Conservation (phyloP, 2,888 invertebrate species). For the Trichopoda pennipes region DNA sequence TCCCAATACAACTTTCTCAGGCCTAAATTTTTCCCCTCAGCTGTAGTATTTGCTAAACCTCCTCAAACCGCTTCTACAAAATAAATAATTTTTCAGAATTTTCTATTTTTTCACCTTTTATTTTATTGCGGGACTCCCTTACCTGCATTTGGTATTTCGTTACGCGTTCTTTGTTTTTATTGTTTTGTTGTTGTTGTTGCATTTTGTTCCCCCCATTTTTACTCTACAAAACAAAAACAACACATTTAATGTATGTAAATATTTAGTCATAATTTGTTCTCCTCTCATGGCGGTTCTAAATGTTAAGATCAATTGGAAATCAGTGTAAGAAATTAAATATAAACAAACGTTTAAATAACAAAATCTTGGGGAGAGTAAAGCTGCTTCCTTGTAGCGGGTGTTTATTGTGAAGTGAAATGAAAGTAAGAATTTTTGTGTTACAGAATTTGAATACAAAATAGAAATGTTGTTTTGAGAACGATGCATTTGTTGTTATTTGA, state of each 20-base stretch:
- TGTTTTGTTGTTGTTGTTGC: slow-evolving; percentile 19
- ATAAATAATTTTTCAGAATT: too few relatives aligned
- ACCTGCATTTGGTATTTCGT: slow-evolving; percentile 20
- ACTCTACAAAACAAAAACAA: slow-evolving; percentile 1
- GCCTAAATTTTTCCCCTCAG: too few relatives aligned
- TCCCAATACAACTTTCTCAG: too few relatives aligned
- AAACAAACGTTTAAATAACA: slow-evolving; percentile 12
- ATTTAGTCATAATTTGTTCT: slow-evolving; percentile 48
- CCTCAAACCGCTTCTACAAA: too few relatives aligned
- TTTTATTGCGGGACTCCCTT: background rate
- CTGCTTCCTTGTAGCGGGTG: too few relatives aligned
- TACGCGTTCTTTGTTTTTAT: slow-evolving; percentile 12
- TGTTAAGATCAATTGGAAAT: slow-evolving; percentile 16
- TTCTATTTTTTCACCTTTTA: too few relatives aligned
- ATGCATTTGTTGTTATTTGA: slow-evolving; percentile 23
- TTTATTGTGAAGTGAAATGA: background rate
- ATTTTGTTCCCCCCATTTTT: background rate
- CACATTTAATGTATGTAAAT: slow-evolving; percentile 49
- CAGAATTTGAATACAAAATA: slow-evolving; percentile 2
- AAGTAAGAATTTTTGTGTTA: background rate
- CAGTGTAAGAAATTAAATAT: background rate
- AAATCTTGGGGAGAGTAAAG: background rate
- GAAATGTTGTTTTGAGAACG: slow-evolving; percentile 4
- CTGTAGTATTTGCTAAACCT: too few relatives aligned
- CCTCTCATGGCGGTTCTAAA: background rate